A percentile compares a stretch with the other conserved stretches of the same genome.
These are phyloP conservation scores for Sebastes oblongus DNA, from an alignment of 2,797 vertebrate species.

Conservation along the genomic window DNA sequence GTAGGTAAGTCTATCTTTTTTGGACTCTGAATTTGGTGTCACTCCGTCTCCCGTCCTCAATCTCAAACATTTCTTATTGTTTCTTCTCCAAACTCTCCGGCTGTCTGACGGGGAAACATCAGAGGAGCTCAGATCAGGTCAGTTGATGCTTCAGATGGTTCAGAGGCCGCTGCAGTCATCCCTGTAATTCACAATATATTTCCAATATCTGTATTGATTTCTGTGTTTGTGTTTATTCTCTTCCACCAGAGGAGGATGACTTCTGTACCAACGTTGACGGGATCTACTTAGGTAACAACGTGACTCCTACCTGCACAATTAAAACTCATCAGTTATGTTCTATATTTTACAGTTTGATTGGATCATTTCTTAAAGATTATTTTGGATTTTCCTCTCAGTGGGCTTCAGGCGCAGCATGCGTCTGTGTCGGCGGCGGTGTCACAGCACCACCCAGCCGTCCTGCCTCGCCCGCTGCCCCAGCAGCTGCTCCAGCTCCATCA, in stretches of 20 bases:
- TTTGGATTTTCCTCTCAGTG: conserved; percentile 65
- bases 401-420: conserved; percentile 94
- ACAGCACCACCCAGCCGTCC: conserved; percentile 68
- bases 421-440: conserved; percentile 85
- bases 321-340: not conserved
- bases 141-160: conserved; percentile 33
- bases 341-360: rapidly evolving
- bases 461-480: conserved; percentile 73
- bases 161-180: not conserved
- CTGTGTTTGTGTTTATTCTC: not conserved
- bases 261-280: conserved; percentile 82
- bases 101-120: conserved; percentile 30
- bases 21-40: not conserved
- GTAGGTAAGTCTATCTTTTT: conserved; percentile 83
- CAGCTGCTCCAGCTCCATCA: conserved; percentile 66
- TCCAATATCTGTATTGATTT: not conserved
- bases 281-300: conserved; percentile 72
- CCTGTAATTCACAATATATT: not conserved
- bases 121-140: conserved; percentile 97
- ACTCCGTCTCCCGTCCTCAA: not conserved
- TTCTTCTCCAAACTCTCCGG: conserved; percentile 10
- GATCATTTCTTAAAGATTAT: not conserved
- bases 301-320: not conserved
- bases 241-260: conserved; percentile 86
- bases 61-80: not conserved